Evolutionary conservation across 2,888 invertebrate genomes (phyloP).

Genomic region (Sylvicola fuscatus): DNA sequence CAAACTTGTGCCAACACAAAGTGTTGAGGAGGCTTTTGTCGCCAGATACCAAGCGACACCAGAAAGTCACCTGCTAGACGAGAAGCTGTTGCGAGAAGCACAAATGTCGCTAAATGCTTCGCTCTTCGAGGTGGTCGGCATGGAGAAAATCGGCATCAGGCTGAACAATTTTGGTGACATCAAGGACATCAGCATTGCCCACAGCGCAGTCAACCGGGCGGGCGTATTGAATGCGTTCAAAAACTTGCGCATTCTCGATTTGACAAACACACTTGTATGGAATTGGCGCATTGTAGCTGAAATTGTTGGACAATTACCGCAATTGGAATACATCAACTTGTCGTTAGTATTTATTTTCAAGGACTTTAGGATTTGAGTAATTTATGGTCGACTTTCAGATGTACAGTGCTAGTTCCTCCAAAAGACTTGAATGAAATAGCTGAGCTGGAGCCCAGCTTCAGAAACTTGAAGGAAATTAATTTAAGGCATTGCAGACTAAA

Average conservation of each 20-base stretch:
- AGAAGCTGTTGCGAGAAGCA: slow-evolving; percentile 35
- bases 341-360: slow-evolving; percentile 13
- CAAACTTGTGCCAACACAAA: slow-evolving; percentile 52
- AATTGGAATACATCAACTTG: slow-evolving; percentile 18
- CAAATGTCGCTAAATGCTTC: slow-evolving; percentile 60
- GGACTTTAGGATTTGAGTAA: not conserved
- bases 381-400: too few relatives aligned
- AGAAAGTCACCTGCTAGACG: slow-evolving; percentile 34
- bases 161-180: slow-evolving; percentile 30
- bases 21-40: slow-evolving; percentile 52
- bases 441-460: slow-evolving; percentile 19
- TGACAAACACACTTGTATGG: slow-evolving; percentile 22
- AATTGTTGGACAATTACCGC: slow-evolving; percentile 20
- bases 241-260: slow-evolving; percentile 17
- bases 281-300: slow-evolving; percentile 24
- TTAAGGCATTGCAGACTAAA: slow-evolving; percentile 35
- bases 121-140: slow-evolving; percentile 75
- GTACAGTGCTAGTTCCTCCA: slow-evolving; percentile 47
- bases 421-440: slow-evolving; percentile 35
- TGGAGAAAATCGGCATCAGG: slow-evolving; percentile 55
- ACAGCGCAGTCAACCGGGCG: slow-evolving; percentile 34
- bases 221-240: slow-evolving; percentile 36
- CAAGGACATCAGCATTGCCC: slow-evolving; percentile 18
- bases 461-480: slow-evolving; percentile 19
- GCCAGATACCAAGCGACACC: slow-evolving; percentile 33